Evolutionary conservation across 2,797 vertebrate species (phyloP), one percentile per base, ranked within the genome.

Genomic region (Propithecus deckenii): DNA sequence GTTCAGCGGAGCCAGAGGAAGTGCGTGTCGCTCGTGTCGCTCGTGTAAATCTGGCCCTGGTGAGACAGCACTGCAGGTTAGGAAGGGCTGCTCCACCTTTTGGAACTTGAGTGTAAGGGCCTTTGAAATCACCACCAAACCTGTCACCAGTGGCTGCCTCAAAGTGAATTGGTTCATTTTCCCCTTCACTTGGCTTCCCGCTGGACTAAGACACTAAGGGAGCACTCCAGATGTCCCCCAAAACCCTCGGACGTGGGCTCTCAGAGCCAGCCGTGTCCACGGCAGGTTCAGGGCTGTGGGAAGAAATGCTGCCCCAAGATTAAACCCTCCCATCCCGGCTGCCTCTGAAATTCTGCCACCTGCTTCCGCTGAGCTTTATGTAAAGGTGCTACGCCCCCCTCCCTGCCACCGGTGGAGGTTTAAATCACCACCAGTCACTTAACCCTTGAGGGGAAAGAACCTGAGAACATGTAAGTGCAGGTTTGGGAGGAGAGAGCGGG

Each of bases 371-470:
- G 22, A 8, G 23, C 22, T 38, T 4, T 3, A 43, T 2, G 8
- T 61, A 28, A 3, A 11, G 46, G 11, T 11, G 1, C 7, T 4
- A 0, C 8, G 2, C n/a, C 7, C 13, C 9, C 13, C 41, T 61
- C 32, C 28, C 13, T 4, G 32, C 38, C 57, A 25, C 15, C 0
- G 41, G 13, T 0, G 63, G 17, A 15, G 48, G 25, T 74, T 61
- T 48, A 79, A 69, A 43, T 22, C 32, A 41, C 14, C 35, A n/a
- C 48, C 28, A 25, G 48, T 65, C 30, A 23, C 25, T 52, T 35
- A n/a, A 61, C 35, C 7, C 17, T n/a, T 20, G 52, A 2, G 6
- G 59, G n/a, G 28, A 57, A 57, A 0, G 52, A 48, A 0, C 23
- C 17, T 13, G 28, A 57, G 41, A 35, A 12, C 12, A n/a, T 22